A percentile compares a stretch with the other conserved stretches of the same genome.
phyloP scores from a whole-genome alignment of 2,797 vertebrate genomes.

The Ceryle rudis region DNA sequence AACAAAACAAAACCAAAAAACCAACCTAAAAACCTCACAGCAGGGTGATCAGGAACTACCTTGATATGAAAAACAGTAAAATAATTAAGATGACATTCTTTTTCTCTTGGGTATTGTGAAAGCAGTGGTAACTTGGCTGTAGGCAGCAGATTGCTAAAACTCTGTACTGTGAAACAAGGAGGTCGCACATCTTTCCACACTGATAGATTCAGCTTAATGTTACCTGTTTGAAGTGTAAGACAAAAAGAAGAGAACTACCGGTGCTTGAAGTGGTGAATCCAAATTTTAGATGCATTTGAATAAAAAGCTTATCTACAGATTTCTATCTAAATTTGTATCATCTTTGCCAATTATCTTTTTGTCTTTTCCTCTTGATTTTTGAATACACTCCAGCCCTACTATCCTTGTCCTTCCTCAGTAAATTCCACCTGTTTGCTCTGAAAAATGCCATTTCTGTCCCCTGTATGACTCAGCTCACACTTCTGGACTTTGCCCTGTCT shows the following conservation, averaged over 20 bases:
- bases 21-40: not conserved
- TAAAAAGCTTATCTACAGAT: not conserved
- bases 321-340: not conserved
- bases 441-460: not conserved
- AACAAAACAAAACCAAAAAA: too few relatives aligned
- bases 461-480: accelerated
- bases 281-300: not conserved
- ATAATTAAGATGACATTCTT: not conserved
- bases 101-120: not conserved
- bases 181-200: not conserved
- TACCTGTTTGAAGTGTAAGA: not conserved
- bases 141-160: not conserved
- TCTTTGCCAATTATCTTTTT: not conserved
- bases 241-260: not conserved
- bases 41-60: not conserved
- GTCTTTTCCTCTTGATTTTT: not conserved
- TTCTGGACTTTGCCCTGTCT: not conserved
- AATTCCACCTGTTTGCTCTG: not conserved
- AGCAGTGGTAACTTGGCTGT: not conserved
- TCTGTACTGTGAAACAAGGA: not conserved
- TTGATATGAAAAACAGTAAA: not conserved
- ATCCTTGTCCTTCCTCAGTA: not conserved
- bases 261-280: not conserved
- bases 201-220: not conserved
- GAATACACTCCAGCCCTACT: not conserved